These are phyloP conservation scores for Eupsilia transversa DNA, from an alignment of 2,888 invertebrate genomes.

Conservation along the genomic window DNA sequence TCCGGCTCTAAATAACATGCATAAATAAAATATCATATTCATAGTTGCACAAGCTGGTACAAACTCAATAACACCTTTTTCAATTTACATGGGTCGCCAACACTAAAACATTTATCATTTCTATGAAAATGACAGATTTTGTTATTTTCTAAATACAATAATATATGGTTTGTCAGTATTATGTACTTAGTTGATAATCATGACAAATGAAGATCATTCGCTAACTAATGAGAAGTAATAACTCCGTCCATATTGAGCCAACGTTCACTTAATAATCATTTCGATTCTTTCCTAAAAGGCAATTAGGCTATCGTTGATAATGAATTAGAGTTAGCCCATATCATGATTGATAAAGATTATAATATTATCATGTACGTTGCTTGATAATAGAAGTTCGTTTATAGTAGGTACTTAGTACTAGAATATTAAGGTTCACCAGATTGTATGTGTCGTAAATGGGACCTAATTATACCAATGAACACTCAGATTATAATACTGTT, in stretches of 20 bases:
- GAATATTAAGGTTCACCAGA: too few relatives aligned
- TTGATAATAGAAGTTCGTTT: not conserved
- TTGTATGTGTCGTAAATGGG: too few relatives aligned
- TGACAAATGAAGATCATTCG: constrained; percentile 33
- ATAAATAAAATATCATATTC: constrained; percentile 42
- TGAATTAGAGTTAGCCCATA: constrained; percentile 23
- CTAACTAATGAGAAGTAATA: constrained; percentile 42
- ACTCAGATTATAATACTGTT: too few relatives aligned
- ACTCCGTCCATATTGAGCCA: constrained; percentile 3
- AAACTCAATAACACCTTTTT: constrained; percentile 34
- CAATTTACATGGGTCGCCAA: not conserved
- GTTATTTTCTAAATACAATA: too few relatives aligned
- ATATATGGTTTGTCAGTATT: not conserved
- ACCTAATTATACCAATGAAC: too few relatives aligned
- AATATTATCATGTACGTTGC: not conserved
- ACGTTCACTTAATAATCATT: constrained; percentile 40
- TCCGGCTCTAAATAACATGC: constrained; percentile 42
- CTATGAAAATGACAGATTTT: not conserved
- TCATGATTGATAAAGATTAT: constrained; percentile 15
- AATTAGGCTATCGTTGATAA: constrained; percentile 35
- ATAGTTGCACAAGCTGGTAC: constrained; percentile 14
- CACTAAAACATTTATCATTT: constrained; percentile 16
- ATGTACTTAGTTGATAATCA: not conserved
- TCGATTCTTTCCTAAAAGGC: constrained; percentile 14
- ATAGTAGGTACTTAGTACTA: too few relatives aligned